Conservation (phyloP, 2,888 invertebrate genomes). For the Antitype chi region DNA sequence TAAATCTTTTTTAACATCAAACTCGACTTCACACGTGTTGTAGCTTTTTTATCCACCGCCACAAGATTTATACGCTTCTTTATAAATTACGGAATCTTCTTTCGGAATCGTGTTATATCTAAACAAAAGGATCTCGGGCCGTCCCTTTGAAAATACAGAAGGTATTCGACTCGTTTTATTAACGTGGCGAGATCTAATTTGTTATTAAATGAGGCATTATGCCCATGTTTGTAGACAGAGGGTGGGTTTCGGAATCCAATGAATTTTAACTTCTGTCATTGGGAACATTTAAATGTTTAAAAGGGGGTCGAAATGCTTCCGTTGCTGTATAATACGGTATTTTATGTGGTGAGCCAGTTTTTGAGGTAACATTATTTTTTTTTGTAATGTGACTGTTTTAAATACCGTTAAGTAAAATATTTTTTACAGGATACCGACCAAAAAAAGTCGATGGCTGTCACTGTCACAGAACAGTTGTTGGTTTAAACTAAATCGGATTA, state of each 20-base stretch:
- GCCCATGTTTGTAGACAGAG: constrained; percentile 80
- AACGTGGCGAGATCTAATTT: constrained; percentile 86
- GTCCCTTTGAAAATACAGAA: constrained; percentile 60
- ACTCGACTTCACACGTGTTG: constrained; percentile 67
- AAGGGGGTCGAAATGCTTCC: constrained; percentile 79
- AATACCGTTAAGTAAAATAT: constrained; percentile 61
- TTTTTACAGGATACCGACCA: constrained; percentile 56
- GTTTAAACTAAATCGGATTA: constrained; percentile 39
- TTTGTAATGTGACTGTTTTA: constrained; percentile 39
- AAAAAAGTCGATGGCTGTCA: constrained; percentile 36
- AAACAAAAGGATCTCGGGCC: constrained; percentile 69
- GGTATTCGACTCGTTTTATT: constrained; percentile 72
- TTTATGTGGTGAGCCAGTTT: constrained; percentile 61
- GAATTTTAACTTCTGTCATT: constrained; percentile 86
- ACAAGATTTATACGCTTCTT: constrained; percentile 66
- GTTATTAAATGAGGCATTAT: constrained; percentile 89
- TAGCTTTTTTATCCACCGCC: constrained; percentile 56
- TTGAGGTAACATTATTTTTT: constrained; percentile 56
- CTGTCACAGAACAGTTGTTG: constrained; percentile 42
- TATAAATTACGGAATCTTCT: constrained; percentile 66
- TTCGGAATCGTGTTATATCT: constrained; percentile 66
- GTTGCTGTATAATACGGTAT: constrained; percentile 62
- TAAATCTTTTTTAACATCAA: constrained; percentile 56
- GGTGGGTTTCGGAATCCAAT: constrained; percentile 84
- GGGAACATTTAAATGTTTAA: constrained; percentile 83